Base-by-base conservation (phyloP, 2,797 vertebrate species). In the Myripristis murdjan region DNA sequence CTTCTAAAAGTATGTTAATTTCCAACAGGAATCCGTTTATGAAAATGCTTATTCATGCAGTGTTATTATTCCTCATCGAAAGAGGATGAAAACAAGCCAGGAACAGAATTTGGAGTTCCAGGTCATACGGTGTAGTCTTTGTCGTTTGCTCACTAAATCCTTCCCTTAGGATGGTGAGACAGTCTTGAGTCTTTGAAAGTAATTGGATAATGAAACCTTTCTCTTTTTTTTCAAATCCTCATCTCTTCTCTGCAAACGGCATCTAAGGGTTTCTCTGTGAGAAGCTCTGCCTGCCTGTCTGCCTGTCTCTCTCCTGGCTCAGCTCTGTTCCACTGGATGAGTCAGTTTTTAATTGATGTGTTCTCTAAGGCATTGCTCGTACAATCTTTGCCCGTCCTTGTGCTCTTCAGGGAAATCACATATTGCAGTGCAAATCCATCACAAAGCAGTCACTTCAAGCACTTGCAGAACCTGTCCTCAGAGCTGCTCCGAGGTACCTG, bases 281-380 rank as follows among this genome's bases (percentile, higher is more conserved):
- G 65, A 53, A 37, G 69, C 64, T 80, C 75, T 48, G 48, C 16
- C 67, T 62, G 64, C 59, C 81, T 61, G 77, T 72, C 73, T 6
- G 14, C n/a, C 81, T 61, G 77, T 72, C 71, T 71, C 81, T 71
- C 64, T 78, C 74, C 75, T 49, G 79, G 68, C 86, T 83, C 79
- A 76, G 81, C 81, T 87, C 86, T 69, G 81, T 91, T 92, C 91
- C 86, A 80, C 81, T 72, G 79, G 71, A 90, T 89, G 90, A 91
- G 82, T 91, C 79, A 20, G 85, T 84, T 86, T 92, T 91, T 91
- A 92, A 91, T 92, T 91, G 89, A 90, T 86, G 85, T 88, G 81
- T 93, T 91, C 92, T 95, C 93, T 93, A 94, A 95, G 94, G 94
- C 93, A 93, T 94, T 85, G 86, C 87, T 92, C 65, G n/a, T 89